phyloP scores from a whole-genome alignment of 2,888 invertebrate species.

The Drosophila rubida region DNA sequence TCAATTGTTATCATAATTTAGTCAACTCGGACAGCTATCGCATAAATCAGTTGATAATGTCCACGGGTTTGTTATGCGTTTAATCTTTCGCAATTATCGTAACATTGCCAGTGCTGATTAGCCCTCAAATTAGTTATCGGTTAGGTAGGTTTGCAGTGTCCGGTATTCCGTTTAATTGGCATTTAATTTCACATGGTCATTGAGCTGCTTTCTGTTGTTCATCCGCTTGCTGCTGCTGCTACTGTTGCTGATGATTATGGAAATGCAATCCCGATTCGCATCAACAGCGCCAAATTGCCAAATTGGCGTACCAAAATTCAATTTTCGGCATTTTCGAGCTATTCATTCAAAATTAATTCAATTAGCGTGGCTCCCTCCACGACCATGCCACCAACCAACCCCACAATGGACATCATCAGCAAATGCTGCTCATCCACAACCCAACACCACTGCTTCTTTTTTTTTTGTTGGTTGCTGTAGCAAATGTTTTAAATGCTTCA shows the following conservation, averaged over 20 bases:
- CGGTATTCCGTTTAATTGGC: conserved; percentile 59
- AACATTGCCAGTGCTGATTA: conserved; percentile 5
- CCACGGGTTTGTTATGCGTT: not conserved
- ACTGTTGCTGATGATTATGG: conserved; percentile 47
- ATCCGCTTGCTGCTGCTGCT: conserved; percentile 2
- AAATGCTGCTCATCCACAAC: not conserved
- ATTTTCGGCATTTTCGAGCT: conserved; percentile 49
- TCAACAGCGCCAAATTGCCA: conserved; percentile 29
- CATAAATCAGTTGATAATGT: not conserved
- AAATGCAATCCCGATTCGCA: conserved; percentile 45
- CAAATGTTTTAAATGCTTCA: conserved; percentile 9
- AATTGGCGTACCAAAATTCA: conserved; percentile 53
- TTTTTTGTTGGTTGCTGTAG: not conserved
- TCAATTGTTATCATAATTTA: not conserved
- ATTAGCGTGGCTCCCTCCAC: conserved; percentile 40
- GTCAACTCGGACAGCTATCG: not conserved
- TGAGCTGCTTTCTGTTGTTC: not conserved
- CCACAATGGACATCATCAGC: conserved; percentile 1
- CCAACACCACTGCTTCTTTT: too few species aligned
- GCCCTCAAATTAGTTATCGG: conserved; percentile 20
- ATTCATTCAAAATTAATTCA: conserved; percentile 64
- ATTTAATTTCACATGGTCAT: conserved; percentile 57
- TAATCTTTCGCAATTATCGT: conserved; percentile 1
- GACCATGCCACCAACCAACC: not conserved
- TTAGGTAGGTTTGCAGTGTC: conserved; percentile 5